phyloP scores from a whole-genome alignment of 2,113 vertebrate genomes.

The Deroptyus accipitrinus region DNA sequence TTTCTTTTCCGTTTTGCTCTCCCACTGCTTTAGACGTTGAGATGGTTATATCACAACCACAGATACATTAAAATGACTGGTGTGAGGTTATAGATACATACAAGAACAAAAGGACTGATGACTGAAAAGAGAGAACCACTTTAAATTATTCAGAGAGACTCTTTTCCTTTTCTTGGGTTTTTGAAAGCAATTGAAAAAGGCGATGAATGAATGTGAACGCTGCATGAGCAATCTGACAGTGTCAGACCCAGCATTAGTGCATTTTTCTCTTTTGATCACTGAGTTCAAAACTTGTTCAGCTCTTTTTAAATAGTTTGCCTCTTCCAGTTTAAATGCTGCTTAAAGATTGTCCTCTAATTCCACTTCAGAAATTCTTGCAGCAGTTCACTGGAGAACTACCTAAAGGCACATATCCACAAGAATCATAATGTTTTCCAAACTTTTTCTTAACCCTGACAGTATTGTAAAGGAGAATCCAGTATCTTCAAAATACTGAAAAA shows the following conservation, averaged over 20 bases:
- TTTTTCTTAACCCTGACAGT: constrained; percentile 11
- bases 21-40: not conserved
- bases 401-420: not conserved
- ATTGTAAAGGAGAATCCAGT: not conserved
- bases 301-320: constrained; percentile 15
- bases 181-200: constrained; percentile 31
- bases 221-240: constrained; percentile 1
- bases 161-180: constrained; percentile 24
- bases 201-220: constrained; percentile 26
- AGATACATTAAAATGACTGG: constrained; percentile 47
- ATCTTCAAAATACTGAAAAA: constrained; percentile 30
- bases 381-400: not conserved
- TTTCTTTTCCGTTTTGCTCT: constrained; percentile 11
- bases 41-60: not conserved
- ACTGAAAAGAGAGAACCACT: constrained; percentile 14
- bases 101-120: constrained; percentile 58
- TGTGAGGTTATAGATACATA: constrained; percentile 11
- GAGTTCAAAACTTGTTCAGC: not conserved
- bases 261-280: constrained; percentile 39
- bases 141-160: constrained; percentile 64
- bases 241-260: not conserved
- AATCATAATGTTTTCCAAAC: not conserved
- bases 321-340: not conserved
- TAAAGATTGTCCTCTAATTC: constrained; percentile 8
- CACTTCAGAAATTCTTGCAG: not conserved